Percentiles rank a stretch among this genome's conserved stretches.
Evolutionary conservation across 2,797 vertebrate genomes (phyloP).

Genomic region (Ambastaia sidthimunki): DNA sequence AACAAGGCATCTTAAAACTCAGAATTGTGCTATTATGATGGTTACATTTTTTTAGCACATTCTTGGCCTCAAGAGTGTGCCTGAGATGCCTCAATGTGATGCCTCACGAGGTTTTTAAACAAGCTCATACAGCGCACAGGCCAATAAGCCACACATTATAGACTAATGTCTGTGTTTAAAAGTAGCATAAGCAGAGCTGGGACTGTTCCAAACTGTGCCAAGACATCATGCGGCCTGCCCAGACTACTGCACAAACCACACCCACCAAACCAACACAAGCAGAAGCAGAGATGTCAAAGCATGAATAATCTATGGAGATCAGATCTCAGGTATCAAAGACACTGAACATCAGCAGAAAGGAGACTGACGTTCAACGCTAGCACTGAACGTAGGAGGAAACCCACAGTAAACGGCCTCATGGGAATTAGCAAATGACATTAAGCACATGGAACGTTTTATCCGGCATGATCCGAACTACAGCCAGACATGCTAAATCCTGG

Average conservation of each 20-base stretch:
- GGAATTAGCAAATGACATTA: neutral
- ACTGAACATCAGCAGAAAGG: conserved; percentile 9
- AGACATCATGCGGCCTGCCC: conserved; percentile 27
- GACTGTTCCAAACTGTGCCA: neutral
- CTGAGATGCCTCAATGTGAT: no score
- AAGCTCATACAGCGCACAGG: neutral
- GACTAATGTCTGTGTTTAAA: neutral
- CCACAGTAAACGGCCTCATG: neutral
- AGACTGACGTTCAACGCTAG: neutral
- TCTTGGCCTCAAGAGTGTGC: neutral
- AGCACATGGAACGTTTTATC: neutral
- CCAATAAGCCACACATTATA: neutral
- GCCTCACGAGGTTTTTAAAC: neutral
- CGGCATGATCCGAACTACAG: neutral
- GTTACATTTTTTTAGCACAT: neutral
- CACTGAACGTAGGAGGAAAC: neutral
- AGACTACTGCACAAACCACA: conserved; percentile 34
- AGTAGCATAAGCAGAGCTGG: neutral
- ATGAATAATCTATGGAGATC: conserved; percentile 51
- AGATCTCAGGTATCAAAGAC: conserved; percentile 40
- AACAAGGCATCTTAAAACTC: neutral
- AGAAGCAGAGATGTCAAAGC: conserved; percentile 33
- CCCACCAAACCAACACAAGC: conserved; percentile 34
- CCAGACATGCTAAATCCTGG: neutral
- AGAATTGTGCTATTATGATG: neutral